Evolutionary conservation across 2,888 invertebrate genomes (phyloP), one percentile per base, ranked within the genome.

Genomic region (Drosophila mimica): DNA sequence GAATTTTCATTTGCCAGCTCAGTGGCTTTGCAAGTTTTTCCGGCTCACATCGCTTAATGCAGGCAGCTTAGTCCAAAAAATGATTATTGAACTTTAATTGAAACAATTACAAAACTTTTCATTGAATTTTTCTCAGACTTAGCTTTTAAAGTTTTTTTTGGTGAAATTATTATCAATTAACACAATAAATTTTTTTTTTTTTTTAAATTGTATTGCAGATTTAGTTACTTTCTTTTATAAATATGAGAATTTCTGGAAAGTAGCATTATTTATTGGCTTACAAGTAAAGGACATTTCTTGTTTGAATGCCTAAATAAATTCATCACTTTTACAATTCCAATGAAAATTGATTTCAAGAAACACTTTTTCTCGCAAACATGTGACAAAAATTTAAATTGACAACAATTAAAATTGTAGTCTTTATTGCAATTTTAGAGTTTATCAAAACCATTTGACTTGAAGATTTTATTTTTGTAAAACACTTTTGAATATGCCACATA

Each of bases 1-100:
- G n/a, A 64, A 81, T 76, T 83, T 80, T 70, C 69, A 77, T 77
- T 81, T 83, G 56, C 63, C 70, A 64, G 66, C 66, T 70, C 59
- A 62, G 48, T 79, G 82, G 64, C 60, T 68, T 31, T 11, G 13
- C 78, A 64, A 78, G 49, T 79, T 78, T 60, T 17, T 17, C 13
- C 34, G 38, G 63, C 78, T 77, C 54, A 81, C 54, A 40, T 77
- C 63, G 60, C 67, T 82, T 81, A 66, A 60, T 51, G 36, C 46
- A n/a, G 53, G n/a, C 52, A 30, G 71, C 81, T 81, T 66, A 66
- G 53, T 40, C 8, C 15, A 25, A 25, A 30, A 52, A 40, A 46
- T 36, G 20, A 52, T 62, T 81, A 78, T 78, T 74, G 79, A 79
- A 69, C 60, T 69, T 69, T 36, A 20, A 67, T 68, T 46, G 49